Evolutionary conservation across 2,888 invertebrate genomes (phyloP), one percentile per base, ranked within the genome.

Genomic region (Drosophila formosana): DNA sequence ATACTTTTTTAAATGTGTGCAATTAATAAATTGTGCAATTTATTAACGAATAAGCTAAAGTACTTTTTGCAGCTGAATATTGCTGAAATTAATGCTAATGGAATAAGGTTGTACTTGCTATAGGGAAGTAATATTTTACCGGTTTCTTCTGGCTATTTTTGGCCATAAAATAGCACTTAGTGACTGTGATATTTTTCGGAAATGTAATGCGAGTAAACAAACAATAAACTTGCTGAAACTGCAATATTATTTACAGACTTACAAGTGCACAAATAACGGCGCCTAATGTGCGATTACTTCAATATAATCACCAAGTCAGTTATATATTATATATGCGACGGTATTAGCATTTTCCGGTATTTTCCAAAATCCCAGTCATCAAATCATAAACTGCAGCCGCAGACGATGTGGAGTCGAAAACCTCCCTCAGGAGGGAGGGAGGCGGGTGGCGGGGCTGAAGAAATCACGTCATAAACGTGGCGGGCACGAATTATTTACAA

Each of bases 381-480:
- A 39, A 37, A 41, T 41, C 13, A 57, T 72, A 55, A 76, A 68
- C 61, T 55, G 51, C 51, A 62, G 61, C 28, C 13, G 45, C 25
- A 47, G 13, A 41, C 39, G 13, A 13, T 7, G 13, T 25, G 37
- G 25, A 18, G 13, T 41, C 39, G 51, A 8, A 51, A 7, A 8
- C 23, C 2, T 4, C 11, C 4, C 58, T 57, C 25, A 13, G 45
- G 45, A 8, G 49, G 18, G 56, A 2, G 25, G 39, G 5, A 26
- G 28, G 25, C 5, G 13, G 13, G 50, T n/a, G 49, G 53, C 51
- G 4, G 64, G 66, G 66, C 67, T 82, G 72, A 72, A 74, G 88
- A 89, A 85, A 89, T 89, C 89, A 84, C 87, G 85, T 89, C 85
- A 86, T 86, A 86, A 84, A 82, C 85, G 88, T 65, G 88, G 78